Percentiles rank a stretch among this genome's conserved stretches.
These are phyloP conservation scores for Malurus leucopterus DNA, from an alignment of 2,797 vertebrate species.

Conservation along the genomic window DNA sequence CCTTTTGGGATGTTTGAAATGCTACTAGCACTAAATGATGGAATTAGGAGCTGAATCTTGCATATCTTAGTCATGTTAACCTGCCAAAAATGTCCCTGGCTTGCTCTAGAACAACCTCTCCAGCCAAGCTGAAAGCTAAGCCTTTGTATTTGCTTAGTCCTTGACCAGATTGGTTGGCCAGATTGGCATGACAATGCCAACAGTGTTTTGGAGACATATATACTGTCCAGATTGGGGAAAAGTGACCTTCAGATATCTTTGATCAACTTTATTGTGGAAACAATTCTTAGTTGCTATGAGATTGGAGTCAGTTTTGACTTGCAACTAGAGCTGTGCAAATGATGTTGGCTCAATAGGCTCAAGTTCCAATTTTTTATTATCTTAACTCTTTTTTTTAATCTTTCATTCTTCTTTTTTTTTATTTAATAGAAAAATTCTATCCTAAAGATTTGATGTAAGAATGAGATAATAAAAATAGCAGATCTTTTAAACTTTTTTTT, in stretches of 20 bases:
- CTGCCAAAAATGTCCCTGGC: background rate
- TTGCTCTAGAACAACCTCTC: slow-evolving; percentile 38
- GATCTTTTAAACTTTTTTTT: background rate
- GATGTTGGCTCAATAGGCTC: background rate
- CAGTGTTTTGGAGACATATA: slow-evolving; percentile 49
- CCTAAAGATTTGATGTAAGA: background rate
- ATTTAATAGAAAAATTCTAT: background rate
- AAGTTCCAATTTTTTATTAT: background rate
- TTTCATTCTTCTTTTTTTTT: background rate
- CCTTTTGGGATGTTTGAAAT: background rate
- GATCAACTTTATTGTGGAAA: slow-evolving; percentile 57
- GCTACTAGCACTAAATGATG: background rate
- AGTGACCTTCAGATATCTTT: slow-evolving; percentile 34
- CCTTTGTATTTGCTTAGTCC: slow-evolving; percentile 28
- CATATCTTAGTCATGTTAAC: background rate
- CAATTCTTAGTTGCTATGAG: slow-evolving; percentile 47
- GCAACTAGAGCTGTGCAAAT: slow-evolving; percentile 41
- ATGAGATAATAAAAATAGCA: background rate
- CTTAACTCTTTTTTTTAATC: background rate
- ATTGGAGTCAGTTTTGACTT: slow-evolving; percentile 48
- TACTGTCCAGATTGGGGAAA: slow-evolving; percentile 14
- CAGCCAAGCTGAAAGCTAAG: slow-evolving; percentile 44
- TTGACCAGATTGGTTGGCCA: slow-evolving; percentile 12
- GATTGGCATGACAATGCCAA: slow-evolving; percentile 37
- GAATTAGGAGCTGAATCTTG: background rate